Base-by-base conservation (phyloP, 2,888 invertebrate genomes). In the Luperina nickerlii region DNA sequence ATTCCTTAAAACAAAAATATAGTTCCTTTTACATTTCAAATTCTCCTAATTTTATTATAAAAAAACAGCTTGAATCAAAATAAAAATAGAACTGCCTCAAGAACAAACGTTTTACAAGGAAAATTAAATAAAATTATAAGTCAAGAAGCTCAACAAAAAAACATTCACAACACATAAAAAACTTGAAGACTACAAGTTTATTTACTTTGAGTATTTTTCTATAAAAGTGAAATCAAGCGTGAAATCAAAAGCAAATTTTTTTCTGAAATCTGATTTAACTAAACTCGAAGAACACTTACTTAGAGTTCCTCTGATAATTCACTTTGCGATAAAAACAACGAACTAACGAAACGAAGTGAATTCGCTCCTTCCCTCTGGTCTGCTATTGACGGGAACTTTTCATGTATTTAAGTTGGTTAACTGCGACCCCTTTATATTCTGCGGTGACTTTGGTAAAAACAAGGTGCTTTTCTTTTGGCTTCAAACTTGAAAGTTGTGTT, bases 321-420 rank as follows among this genome's bases (percentile, higher is more conserved):
- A 75, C 63, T 84, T 86, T 76, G 32, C 51, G 74, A 70, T 86
- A 76, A 87, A 84, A 87, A 84, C 74, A 81, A 73, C 78, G 63
- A 84, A 76, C 66, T 70, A 76, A 68, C 45, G 24, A 75, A 72
- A 63, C 62, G 27, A 32, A 77, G 68, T 79, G 71, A 81, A 81
- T 78, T 75, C 76, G 38, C 48, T 79, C 66, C 51, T 75, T 83
- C 45, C 60, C 63, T 45, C 66, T 32, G 63, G 63, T 65, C 82
- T 82, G 79, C 62, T 77, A 74, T 77, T 85, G 87, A 84, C 69
- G 51, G 74, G 67, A 72, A 84, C 74, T 85, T 86, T 88, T 87
- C 81, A 51, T 76, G 68, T 76, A 71, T 76, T 87, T 85, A 88
- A 89, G 70, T 79, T 86, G 42, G 80, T 74, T 62, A 63, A 66